A percentile compares a stretch with the other conserved stretches of the same genome.
phyloP scores from a whole-genome alignment of 2,113 vertebrate genomes.

The Pipra filicauda region DNA sequence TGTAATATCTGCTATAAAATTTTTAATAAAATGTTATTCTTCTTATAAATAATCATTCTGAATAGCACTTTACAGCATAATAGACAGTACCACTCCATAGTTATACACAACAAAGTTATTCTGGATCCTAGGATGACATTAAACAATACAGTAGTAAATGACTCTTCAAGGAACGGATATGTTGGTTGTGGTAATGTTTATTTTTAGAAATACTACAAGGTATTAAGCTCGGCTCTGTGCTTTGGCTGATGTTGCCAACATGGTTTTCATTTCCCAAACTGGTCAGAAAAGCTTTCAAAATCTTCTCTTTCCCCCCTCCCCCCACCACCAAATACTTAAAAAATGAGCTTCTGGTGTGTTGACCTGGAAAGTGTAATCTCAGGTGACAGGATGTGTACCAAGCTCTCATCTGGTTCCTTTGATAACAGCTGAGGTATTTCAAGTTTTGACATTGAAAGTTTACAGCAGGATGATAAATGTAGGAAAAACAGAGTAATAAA shows the following conservation, averaged over 20 bases:
- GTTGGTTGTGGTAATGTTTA: not conserved
- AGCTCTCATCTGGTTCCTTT: not conserved
- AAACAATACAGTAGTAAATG: not conserved
- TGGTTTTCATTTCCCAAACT: not conserved
- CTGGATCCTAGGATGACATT: not conserved
- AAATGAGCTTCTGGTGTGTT: not conserved
- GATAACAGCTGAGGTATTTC: not conserved
- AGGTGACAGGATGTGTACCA: not conserved
- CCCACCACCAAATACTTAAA: not conserved
- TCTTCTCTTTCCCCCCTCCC: not conserved
- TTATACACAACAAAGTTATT: not conserved
- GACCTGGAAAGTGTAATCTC: not conserved
- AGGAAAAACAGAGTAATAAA: not conserved
- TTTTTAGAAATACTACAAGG: not conserved
- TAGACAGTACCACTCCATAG: not conserved
- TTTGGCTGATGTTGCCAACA: not conserved
- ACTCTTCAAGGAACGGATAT: not conserved
- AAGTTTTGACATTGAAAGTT: not conserved
- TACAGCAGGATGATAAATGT: not conserved
- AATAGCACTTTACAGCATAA: not conserved
- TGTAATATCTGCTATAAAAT: not conserved
- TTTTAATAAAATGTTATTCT: not conserved
- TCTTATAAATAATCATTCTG: not conserved
- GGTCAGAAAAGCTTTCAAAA: not conserved
- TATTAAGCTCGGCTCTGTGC: not conserved